Conservation (phyloP, 1,140 invertebrate species). For the fruit fly (Drosophila melanogaster) region Release_6_plus_ISO1_MT NC_004354.4:10448501-10449000, state of each 20-base stretch:
- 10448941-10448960: background rate
- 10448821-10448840: background rate
- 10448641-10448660: background rate
- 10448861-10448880: slow-evolving; percentile 13
- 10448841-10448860: background rate
- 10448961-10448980: background rate
- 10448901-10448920: slow-evolving; percentile 2
- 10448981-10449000: too few species aligned
- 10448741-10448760: slow-evolving; percentile 1
- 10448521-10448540: background rate
- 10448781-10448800: background rate
- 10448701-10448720: slow-evolving; percentile 1
- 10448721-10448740: background rate
- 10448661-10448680: background rate
- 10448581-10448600: background rate
- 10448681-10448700: background rate
- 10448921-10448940: slow-evolving; percentile 28
- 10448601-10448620: background rate
- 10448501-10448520: background rate
- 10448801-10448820: slow-evolving; percentile 30
- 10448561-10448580: background rate
- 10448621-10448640: background rate
- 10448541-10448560: background rate
- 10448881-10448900: slow-evolving; percentile 6
- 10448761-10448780: slow-evolving; percentile 20